Evolutionary conservation across 2,797 vertebrate genomes (phyloP), one percentile per base, ranked within the genome.

Genomic region (Pygocentrus nattereri): DNA sequence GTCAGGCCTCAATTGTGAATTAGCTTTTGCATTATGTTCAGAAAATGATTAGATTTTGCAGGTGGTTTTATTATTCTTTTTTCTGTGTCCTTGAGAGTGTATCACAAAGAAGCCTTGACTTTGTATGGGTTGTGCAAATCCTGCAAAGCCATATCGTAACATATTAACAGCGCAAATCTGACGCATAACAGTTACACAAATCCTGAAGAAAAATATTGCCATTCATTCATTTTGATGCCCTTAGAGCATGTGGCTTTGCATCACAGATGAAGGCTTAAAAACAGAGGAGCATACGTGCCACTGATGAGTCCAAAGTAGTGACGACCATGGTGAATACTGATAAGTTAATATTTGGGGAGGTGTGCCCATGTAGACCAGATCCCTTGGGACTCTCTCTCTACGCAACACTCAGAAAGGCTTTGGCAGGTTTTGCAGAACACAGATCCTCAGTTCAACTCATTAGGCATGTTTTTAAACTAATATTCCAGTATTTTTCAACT

Each of bases 281-380:
- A 52, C 73, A 44, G 31, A 73, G 74, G 34, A 64, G 78, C 73
- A 82, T 67, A 72, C 30, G 49, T 71, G 50, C 47, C 65, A 70
- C 70, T 87, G 82, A 80, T 83, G 67, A 74, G 74, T 64, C 68
- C 50, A 68, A 18, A 54, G 59, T n/a, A 79, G 61, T 16, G 49
- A 70, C 4, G 7, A 19, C 74, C 31, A 61, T 47, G 10, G 2
- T 65, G 89, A 88, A 90, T 90, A 70, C 80, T 77, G 77, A 90
- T 88, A 68, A 87, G 79, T 11, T 90, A 70, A 86, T 90, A 78
- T 85, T 71, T 78, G 79, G 78, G 41, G 49, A 78, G 38, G 56
- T 58, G 69, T 71, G 75, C 67, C 23, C 61, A 76, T 56, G 67
- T 74, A 81, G 54, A 76, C 15, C 23, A n/a, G 58, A 4, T 71